These are phyloP conservation scores for Porites cylindrica DNA, from an alignment of 92 coral and sea anemone genomes.

Conservation along the genomic window DNA sequence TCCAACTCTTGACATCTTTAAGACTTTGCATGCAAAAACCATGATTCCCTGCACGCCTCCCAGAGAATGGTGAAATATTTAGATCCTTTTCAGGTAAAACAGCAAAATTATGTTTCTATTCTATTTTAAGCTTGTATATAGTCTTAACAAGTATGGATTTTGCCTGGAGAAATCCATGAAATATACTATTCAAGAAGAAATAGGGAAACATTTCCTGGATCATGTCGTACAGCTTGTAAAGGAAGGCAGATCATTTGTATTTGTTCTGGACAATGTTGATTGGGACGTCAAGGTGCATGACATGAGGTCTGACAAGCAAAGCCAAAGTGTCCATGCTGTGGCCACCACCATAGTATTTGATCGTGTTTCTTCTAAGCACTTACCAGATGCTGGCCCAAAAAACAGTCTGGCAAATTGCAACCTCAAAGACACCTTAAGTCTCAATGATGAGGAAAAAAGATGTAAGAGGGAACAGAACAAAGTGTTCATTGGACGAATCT, in stretches of 20 bases:
- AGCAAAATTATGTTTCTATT: neutral
- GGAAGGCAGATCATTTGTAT: slow-evolving; percentile 53
- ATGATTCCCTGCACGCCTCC: too few relatives aligned
- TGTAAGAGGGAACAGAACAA: slow-evolving; percentile 63
- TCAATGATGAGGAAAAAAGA: slow-evolving; percentile 48
- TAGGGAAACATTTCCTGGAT: slow-evolving; percentile 60
- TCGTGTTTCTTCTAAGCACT: slow-evolving; percentile 48
- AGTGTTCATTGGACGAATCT: slow-evolving; percentile 60
- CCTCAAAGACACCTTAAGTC: slow-evolving; percentile 50
- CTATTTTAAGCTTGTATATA: slow-evolving; percentile 48
- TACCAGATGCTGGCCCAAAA: slow-evolving; percentile 59
- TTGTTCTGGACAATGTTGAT: slow-evolving; percentile 64
- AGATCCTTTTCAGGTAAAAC: slow-evolving; percentile 9
- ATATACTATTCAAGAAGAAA: slow-evolving; percentile 56
- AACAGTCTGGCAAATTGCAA: slow-evolving; percentile 42
- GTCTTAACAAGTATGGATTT: slow-evolving; percentile 61
- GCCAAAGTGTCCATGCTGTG: slow-evolving; percentile 74
- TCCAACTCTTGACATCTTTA: too few relatives aligned
- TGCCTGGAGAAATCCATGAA: slow-evolving; percentile 55
- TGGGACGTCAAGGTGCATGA: slow-evolving; percentile 68
- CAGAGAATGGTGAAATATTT: neutral
- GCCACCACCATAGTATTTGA: slow-evolving; percentile 75
- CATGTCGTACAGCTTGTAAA: slow-evolving; percentile 46
- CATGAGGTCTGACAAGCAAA: slow-evolving; percentile 67
- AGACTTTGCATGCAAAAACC: too few relatives aligned